Evolutionary conservation across 1,140 invertebrate species (phyloP), one percentile per base, ranked within the genome.

Genomic region (Oncopodura yosiiana): DNA sequence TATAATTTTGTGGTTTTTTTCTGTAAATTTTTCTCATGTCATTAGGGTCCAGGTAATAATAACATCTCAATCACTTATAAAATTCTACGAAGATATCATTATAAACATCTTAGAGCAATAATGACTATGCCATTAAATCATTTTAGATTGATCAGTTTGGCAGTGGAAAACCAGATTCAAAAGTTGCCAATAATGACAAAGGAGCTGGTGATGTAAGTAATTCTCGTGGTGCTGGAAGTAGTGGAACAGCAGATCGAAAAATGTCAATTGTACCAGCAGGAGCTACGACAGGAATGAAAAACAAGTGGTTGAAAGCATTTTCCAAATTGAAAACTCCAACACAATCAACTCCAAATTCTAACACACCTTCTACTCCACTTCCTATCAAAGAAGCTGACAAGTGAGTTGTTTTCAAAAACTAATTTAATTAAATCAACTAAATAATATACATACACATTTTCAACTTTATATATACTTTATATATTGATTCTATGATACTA

Each of bases 281-380:
- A 37, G 79, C 83, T 37, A 91, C 83, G 50, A 87, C 43, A 23
- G 69, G 85, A 66, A 94, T 94, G 80, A 94, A 94, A 75, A 90
- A 86, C 68, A 94, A 95, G 78, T 96, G 93, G 93, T 75, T 95
- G 66, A 95, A 95, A 73, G 93, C 93, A 60, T 92, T 96, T 75
- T 87, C 90, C 73, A 94, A 86, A 69, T 77, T 96, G 56, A 95
- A 94, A 63, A 79, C 84, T 73, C 56, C 81, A 73, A 74, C 83
- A 70, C 71, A 12, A 6, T 39, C 48, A 23, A 41, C 49, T 38
- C 49, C 55, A 18, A 36, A 34, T 36, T 19, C 38, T 11, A 32
- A 29, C 6, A 34, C 24, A 21, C 50, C 38, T 6, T 11, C 24
- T 29, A 29, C 43, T 6, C 14, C 6, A 11, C 18, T 26, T 18